Conservation (phyloP, 1,140 invertebrate genomes). For the Plodia interpunctella region DNA sequence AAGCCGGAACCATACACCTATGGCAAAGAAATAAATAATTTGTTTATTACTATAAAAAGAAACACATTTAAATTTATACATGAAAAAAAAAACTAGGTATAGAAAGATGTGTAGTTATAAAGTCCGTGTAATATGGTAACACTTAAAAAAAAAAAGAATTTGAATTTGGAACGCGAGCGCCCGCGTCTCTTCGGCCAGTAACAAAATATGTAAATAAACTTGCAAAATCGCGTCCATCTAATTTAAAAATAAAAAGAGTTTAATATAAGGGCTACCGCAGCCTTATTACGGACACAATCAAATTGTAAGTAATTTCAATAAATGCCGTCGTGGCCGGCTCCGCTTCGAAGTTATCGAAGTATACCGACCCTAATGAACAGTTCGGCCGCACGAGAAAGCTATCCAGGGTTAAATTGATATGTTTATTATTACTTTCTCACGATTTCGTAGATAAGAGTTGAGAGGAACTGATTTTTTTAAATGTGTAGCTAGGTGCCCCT, state of each 20-base stretch:
- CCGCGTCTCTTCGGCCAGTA: not conserved
- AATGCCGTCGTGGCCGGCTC: conserved; percentile 50
- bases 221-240: conserved; percentile 39
- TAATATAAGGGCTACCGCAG: conserved; percentile 46
- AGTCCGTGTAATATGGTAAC: too few relatives aligned
- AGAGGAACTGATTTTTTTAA: too few relatives aligned
- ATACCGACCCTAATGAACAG: conserved; percentile 62
- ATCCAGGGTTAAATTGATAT: conserved; percentile 68
- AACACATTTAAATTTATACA: too few relatives aligned
- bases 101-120: too few relatives aligned
- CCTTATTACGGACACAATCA: conserved; percentile 70
- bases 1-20: too few relatives aligned
- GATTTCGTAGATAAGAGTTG: conserved; percentile 46
- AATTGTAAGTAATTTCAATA: conserved; percentile 72
- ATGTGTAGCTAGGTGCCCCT: too few relatives aligned
- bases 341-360: conserved; percentile 43
- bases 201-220: not conserved
- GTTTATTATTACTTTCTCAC: conserved; percentile 74
- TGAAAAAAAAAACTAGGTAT: too few relatives aligned
- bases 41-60: too few relatives aligned
- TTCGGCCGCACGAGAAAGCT: conserved; percentile 70
- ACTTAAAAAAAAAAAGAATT: too few relatives aligned
- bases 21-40: too few relatives aligned
- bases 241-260: conserved; percentile 38
- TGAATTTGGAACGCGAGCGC: too few relatives aligned